Base-by-base conservation (phyloP, 2,113 vertebrate species). In the Pelecanoides urinatrix region DNA sequence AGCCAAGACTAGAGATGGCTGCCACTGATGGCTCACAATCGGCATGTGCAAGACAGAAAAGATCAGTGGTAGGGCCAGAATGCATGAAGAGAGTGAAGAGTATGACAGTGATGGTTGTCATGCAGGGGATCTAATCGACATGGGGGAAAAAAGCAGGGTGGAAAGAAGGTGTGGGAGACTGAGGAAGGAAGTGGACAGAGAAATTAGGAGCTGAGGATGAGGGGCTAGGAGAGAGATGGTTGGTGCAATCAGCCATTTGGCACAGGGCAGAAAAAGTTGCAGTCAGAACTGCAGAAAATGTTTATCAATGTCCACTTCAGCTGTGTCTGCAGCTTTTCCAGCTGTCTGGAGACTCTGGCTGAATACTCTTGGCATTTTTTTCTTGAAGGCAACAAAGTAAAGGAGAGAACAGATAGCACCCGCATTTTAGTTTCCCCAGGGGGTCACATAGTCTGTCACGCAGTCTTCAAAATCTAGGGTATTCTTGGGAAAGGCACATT, bases 311-410 rank as follows among this genome's bases (percentile, higher is more conserved):
- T 94, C 94, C 87, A 75, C 87, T 96, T 92, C 73, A 91, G 94
- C 91, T 87, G 92, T 49, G 83, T 89, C 45, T 94, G 93, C 94
- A 92, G 34, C 73, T 95, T 95, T 95, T 92, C 83, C 89, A 95
- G 89, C 52, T 95, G 76, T 94, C 93, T 94, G 80, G 61, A 92
- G 65, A 84, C 29, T 75, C 76, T 71, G 87, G 42, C 73, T 94
- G 86, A 92, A 82, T 95, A n/a, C 62, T 85, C 36, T 81, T 91
- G 77, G 56, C 74, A 87, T 72, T 94, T 96, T 87, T 87, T 75
- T 85, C 70, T 91, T 80, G 73, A 92, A 90, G 84, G 87, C 77
- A 82, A 91, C 55, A 47, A 80, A 83, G n/a, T 32, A 61, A 42
- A 86, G 47, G 56, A 92, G 27, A 52, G 53, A 89, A 88, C 10